Conservation (phyloP, 2,113 vertebrate species). For the Columbina picui region DNA sequence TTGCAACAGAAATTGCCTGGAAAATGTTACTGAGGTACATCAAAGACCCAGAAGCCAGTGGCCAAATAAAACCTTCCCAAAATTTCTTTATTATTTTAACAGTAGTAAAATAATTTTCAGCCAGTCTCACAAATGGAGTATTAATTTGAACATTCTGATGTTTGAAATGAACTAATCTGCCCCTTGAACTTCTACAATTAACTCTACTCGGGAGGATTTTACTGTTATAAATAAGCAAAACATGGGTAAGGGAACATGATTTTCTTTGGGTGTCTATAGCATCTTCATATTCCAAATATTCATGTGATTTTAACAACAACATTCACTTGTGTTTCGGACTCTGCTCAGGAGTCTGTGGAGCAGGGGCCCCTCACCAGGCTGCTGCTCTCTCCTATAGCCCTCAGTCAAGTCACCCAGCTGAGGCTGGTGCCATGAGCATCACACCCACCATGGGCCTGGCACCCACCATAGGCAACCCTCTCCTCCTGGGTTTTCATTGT, state of each 20-base stretch:
- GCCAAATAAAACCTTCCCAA: neutral
- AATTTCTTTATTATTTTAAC: neutral
- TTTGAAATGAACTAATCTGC: neutral
- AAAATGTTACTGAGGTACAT: neutral
- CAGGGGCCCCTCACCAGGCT: too few species aligned
- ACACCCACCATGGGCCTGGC: fast-evolving
- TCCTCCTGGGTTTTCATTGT: neutral
- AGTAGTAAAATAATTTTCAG: neutral
- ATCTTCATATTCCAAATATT: neutral
- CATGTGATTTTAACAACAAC: neutral
- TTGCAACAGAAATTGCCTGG: neutral
- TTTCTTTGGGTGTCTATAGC: neutral
- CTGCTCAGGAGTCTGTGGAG: fast-evolving
- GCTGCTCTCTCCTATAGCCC: fast-evolving
- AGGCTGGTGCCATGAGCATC: fast-evolving
- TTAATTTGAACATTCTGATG: neutral
- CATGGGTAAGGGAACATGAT: fast-evolving
- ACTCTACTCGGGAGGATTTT: neutral
- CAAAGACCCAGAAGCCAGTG: neutral
- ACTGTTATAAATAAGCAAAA: neutral
- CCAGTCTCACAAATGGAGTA: neutral
- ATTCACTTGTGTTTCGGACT: neutral
- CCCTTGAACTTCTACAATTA: neutral
- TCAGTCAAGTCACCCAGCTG: fast-evolving
- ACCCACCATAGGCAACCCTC: fast-evolving